phyloP scores from a whole-genome alignment of 2,888 invertebrate genomes.

The Silvanus unidentatus region DNA sequence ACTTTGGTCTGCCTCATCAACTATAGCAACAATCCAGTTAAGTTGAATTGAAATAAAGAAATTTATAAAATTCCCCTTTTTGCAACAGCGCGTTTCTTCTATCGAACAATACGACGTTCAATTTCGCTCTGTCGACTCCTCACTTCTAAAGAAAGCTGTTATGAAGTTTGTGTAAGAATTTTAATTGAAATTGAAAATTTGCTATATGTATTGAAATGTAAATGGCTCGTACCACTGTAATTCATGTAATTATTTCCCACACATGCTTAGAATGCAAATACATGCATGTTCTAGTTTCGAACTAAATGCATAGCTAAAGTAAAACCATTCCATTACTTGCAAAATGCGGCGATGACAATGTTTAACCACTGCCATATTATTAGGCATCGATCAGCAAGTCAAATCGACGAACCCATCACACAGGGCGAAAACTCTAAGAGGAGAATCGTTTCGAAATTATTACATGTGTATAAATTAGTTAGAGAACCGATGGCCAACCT shows the following conservation, averaged over 20 bases:
- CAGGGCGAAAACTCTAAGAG: not conserved
- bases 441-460: too few species aligned
- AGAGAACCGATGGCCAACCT: too few species aligned
- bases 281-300: too few species aligned
- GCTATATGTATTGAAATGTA: too few species aligned
- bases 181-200: not conserved
- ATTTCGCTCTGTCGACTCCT: not conserved
- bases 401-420: slow-evolving; percentile 4
- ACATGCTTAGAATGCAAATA: too few species aligned
- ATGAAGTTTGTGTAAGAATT: not conserved
- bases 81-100: not conserved
- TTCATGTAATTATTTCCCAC: too few species aligned
- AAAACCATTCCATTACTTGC: too few species aligned
- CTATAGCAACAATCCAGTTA: not conserved
- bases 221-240: too few species aligned
- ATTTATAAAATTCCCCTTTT: not conserved
- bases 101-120: not conserved
- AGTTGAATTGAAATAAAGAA: not conserved
- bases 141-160: not conserved
- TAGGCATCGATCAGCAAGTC: slow-evolving; percentile 9
- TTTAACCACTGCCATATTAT: too few species aligned
- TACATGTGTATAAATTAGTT: too few species aligned
- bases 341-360: not conserved
- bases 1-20: not conserved
- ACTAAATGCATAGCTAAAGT: not conserved